phyloP scores from a whole-genome alignment of 30 jellyfish, hydroid and myxozoan species.

The Hydractinia symbiolongicarpus region DNA sequence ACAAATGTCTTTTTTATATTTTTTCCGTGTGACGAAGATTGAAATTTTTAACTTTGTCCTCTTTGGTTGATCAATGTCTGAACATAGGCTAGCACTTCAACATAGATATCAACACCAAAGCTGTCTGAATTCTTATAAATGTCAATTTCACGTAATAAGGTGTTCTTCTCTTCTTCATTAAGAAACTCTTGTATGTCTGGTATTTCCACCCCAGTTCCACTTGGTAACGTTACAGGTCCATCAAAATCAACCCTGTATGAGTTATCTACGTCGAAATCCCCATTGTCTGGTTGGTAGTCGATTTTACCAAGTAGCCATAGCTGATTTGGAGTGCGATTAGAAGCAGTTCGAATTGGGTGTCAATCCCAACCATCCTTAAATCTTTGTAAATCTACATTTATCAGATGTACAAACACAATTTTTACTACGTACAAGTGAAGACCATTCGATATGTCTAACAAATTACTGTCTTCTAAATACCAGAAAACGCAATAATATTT shows the following conservation, averaged over 20 bases:
- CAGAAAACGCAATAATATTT: constrained; percentile 10
- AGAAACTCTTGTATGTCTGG: neutral
- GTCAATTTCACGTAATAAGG: neutral
- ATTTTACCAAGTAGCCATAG: constrained; percentile 22
- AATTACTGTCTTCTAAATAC: neutral
- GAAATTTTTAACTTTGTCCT: neutral
- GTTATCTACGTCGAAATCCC: neutral
- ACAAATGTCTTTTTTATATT: too few relatives aligned
- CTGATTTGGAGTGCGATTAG: constrained; percentile 22
- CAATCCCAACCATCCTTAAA: constrained; percentile 26
- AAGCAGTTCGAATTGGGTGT: constrained; percentile 11
- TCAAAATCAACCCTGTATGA: neutral
- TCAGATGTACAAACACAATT: constrained; percentile 21
- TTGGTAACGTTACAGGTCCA: neutral
- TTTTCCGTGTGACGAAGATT: too few relatives aligned
- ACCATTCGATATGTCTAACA: neutral
- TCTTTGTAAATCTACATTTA: constrained; percentile 11
- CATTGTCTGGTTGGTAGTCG: neutral
- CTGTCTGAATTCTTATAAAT: neutral
- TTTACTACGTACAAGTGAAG: constrained; percentile 9
- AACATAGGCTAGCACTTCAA: neutral
- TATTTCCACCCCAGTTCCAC: neutral
- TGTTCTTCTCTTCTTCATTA: neutral
- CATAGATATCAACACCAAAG: neutral
- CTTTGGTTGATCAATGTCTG: neutral